These are phyloP conservation scores for Apodemus sylvaticus DNA, from an alignment of 2,113 vertebrate genomes.

Conservation along the genomic window DNA sequence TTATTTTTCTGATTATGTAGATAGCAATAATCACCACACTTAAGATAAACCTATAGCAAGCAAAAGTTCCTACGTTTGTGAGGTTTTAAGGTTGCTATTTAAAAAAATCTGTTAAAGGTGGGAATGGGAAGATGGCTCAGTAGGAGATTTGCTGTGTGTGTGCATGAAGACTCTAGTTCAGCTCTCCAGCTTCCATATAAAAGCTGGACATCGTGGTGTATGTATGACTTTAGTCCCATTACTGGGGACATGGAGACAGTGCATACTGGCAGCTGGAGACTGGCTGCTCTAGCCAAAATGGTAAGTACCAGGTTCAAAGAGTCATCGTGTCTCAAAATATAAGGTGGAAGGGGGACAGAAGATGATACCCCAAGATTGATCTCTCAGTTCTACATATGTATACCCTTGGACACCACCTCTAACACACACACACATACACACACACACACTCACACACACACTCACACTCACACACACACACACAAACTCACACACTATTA, in stretches of 20 bases:
- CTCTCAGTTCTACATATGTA: neutral
- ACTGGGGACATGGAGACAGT: neutral
- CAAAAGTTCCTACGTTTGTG: neutral
- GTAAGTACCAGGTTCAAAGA: neutral
- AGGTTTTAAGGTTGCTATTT: neutral
- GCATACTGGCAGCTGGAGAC: neutral
- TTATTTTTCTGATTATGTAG: conserved; percentile 13
- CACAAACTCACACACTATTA: neutral
- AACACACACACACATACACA: neutral
- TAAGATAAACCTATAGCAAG: conserved; percentile 12
- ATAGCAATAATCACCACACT: neutral
- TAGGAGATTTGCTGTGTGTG: neutral
- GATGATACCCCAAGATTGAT: neutral
- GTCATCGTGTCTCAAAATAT: neutral
- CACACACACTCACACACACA: neutral
- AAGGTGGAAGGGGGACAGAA: neutral
- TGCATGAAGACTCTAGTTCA: neutral
- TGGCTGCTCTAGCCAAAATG: neutral
- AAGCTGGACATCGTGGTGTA: neutral
- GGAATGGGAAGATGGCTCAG: neutral
- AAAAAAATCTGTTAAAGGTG: neutral
- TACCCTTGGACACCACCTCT: neutral
- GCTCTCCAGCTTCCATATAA: neutral
- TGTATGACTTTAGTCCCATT: neutral
- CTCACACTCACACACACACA: neutral